Conservation (phyloP, 2,113 vertebrate genomes). For the Daphoenositta chrysoptera region DNA sequence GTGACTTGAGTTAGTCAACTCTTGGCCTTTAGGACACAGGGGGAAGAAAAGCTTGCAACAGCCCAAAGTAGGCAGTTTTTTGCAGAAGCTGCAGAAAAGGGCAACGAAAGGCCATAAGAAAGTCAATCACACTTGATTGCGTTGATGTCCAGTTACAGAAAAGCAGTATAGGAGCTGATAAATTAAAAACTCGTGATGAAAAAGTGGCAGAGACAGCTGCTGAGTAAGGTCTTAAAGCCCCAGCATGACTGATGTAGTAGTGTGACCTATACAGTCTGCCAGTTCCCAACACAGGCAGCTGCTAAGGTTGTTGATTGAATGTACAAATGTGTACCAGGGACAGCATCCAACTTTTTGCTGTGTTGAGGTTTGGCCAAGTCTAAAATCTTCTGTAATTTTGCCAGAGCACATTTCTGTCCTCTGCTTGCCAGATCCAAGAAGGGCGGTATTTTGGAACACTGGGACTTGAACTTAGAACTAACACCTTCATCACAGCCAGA, state of each 20-base stretch:
- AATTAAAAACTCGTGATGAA: not conserved
- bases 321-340: slow-evolving; percentile 12
- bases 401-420: not conserved
- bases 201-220: slow-evolving; percentile 23
- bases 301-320: slow-evolving; percentile 16
- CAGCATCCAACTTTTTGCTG: not conserved
- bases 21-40: not conserved
- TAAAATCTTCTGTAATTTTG: not conserved
- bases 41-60: not conserved
- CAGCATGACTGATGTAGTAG: not conserved
- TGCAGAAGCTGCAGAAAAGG: not conserved
- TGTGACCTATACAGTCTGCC: not conserved
- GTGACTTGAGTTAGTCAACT: not conserved
- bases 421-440: not conserved
- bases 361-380: not conserved
- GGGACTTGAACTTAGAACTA: not conserved
- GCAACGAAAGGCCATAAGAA: not conserved
- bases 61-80: not conserved
- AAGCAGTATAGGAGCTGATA: not conserved
- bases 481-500: not conserved
- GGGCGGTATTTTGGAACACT: not conserved
- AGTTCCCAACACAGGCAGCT: slow-evolving; percentile 22
- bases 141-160: not conserved
- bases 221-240: not conserved
- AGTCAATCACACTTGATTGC: not conserved